phyloP scores from a whole-genome alignment of 2,888 invertebrate genomes.

The Gibbula magus region DNA sequence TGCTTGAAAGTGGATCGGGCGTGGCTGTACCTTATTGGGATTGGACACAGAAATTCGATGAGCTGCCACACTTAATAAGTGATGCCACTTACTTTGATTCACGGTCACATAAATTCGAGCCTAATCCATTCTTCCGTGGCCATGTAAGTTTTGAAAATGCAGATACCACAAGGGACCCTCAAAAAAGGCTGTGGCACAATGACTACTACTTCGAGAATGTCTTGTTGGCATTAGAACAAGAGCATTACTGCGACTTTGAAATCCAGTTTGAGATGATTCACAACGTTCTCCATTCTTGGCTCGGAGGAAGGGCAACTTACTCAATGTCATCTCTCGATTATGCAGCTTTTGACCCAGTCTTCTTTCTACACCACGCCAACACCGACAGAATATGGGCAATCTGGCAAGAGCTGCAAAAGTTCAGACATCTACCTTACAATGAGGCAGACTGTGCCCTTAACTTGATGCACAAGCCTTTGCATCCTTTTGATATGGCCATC shows the following conservation, averaged over 20 bases:
- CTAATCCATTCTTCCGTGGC: slow-evolving; percentile 44
- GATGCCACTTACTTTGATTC: slow-evolving; percentile 39
- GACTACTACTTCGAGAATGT: slow-evolving; percentile 32
- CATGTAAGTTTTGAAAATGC: slow-evolving; percentile 26
- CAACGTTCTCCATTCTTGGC: slow-evolving; percentile 30
- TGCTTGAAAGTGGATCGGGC: slow-evolving; percentile 18
- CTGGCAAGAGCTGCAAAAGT: slow-evolving; percentile 38
- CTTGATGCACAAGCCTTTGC: slow-evolving; percentile 31
- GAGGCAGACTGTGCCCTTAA: slow-evolving; percentile 32
- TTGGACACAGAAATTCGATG: slow-evolving; percentile 35
- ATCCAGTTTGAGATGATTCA: slow-evolving; percentile 35
- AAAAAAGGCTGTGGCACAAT: slow-evolving; percentile 20
- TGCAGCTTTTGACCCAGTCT: slow-evolving; percentile 45
- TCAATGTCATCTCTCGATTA: slow-evolving; percentile 31
- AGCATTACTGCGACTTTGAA: slow-evolving; percentile 34
- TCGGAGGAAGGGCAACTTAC: slow-evolving; percentile 30
- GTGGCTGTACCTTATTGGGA: slow-evolving; percentile 47
- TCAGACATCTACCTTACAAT: slow-evolving; percentile 24
- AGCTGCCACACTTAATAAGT: slow-evolving; percentile 35
- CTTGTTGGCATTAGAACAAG: slow-evolving; percentile 32
- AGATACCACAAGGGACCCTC: slow-evolving; percentile 27
- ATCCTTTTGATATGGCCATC: slow-evolving; percentile 25
- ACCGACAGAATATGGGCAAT: slow-evolving; percentile 40
- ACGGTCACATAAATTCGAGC: slow-evolving; percentile 13
- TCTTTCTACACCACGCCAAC: slow-evolving; percentile 44